Base-by-base conservation (phyloP, 2,113 vertebrate species). In the Dipodomys stephensi region DNA sequence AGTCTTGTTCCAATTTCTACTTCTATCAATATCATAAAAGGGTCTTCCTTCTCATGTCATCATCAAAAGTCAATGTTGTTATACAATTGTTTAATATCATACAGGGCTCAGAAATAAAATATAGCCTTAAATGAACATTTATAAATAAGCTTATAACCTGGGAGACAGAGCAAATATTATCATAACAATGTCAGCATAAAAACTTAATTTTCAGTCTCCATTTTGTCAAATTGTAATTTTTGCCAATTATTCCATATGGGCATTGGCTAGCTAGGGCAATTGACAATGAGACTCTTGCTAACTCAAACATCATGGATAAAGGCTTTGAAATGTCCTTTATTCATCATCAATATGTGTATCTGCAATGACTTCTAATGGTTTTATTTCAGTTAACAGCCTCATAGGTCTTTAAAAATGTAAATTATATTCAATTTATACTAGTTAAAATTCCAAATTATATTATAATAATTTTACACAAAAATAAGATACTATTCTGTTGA, bases 181-280 rank as follows among this genome's bases (percentile, higher is more conserved):
- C 18, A 53, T 84, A 32, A 7, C 15, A 1, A 76, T 0, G 18
- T 20, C n/a, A 80, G 11, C 18, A 88, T 12, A 77, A 89, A 89
- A 71, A 4, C 13, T 60, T 3, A 69, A 93, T 44, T 65, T 78
- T 92, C 53, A 87, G 89, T 73, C 4, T 13, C 35, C 65, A 65
- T 9, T 71, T 72, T 20, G 53, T 46, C 78, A 19, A 67, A 71
- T 80, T 23, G 15, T 65, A 35, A 83, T 84, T 64, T 85, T 19
- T 85, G 76, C 22, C 88, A 32, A 35, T 32, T 65, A 46, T 81
- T 16, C 1, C 11, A 83, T 30, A 35, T 15, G 46, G 10, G 44
- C 85, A 73, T 85, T 95, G 90, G 91, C 27, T 30, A 85, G 23
- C 0, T 53, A 81, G 83, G 71, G 72, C 84, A 4, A 76, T 86